Conservation (phyloP, 92 coral and sea anemone species). For the Actinostola sp. region DNA sequence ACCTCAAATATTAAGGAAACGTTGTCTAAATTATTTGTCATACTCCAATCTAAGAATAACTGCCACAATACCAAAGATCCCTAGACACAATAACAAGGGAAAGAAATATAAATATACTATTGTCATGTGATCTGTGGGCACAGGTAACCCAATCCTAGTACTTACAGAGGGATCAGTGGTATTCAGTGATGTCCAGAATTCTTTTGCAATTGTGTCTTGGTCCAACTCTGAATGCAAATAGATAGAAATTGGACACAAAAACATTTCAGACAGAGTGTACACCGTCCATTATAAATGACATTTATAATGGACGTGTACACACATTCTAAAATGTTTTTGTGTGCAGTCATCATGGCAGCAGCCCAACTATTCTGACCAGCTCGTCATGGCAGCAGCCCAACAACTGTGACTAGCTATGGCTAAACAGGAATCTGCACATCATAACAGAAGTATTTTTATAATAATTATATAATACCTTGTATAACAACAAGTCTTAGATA, state of each 20-base stretch:
- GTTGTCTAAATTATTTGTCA: conserved; percentile 41
- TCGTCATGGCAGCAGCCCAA: too few species aligned
- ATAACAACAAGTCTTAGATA: conserved; percentile 40
- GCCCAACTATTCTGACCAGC: too few species aligned
- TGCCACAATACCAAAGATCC: conserved; percentile 77
- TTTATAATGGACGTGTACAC: too few species aligned
- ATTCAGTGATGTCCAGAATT: conserved; percentile 19
- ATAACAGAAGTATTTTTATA: too few species aligned
- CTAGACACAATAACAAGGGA: conserved; percentile 37
- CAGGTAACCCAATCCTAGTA: not conserved
- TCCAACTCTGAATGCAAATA: conserved; percentile 1
- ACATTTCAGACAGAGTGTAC: too few species aligned
- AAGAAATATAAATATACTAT: not conserved
- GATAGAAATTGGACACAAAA: not conserved
- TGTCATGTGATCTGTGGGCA: not conserved
- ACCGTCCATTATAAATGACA: too few species aligned
- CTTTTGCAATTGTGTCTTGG: not conserved
- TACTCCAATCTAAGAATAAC: conserved; percentile 72
- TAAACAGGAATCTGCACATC: too few species aligned
- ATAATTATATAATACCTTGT: conserved; percentile 18
- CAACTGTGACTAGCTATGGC: too few species aligned
- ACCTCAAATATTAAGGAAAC: conserved; percentile 78
- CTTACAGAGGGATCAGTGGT: conserved; percentile 15
- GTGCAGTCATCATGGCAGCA: too few species aligned
- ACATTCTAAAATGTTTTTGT: too few species aligned